Percentiles rank a stretch among this genome's conserved stretches.
These are phyloP conservation scores for Lamellibrachia columna DNA, from an alignment of 2,888 invertebrate species.

Conservation along the genomic window DNA sequence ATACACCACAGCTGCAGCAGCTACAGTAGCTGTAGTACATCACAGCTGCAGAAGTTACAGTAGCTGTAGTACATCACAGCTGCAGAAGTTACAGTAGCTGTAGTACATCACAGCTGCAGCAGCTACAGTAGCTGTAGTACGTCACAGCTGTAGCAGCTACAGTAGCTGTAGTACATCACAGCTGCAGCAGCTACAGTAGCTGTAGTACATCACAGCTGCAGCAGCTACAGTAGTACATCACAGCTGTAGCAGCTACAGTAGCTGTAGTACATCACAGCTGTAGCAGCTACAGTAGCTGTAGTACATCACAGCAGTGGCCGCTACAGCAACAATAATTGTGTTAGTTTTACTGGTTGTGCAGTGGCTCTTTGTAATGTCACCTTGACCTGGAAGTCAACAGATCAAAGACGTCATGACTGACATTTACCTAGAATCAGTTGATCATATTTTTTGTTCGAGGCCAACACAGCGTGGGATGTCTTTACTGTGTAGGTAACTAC, in stretches of 20 bases:
- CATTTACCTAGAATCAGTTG: constrained; percentile 24
- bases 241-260: constrained; percentile 13
- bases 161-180: constrained; percentile 23
- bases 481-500: background rate
- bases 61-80: constrained; percentile 19
- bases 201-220: constrained; percentile 17
- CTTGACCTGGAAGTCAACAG: constrained; percentile 16
- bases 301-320: background rate
- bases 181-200: background rate
- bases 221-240: constrained; percentile 19
- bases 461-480: constrained; percentile 22
- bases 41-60: background rate
- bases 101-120: constrained; percentile 18
- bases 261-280: constrained; percentile 22
- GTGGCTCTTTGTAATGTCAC: background rate
- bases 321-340: constrained; percentile 7
- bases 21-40: constrained; percentile 21
- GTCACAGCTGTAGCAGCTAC: constrained; percentile 14
- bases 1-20: constrained; percentile 10
- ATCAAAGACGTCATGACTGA: constrained; percentile 20
- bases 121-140: constrained; percentile 17
- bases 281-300: constrained; percentile 7
- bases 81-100: background rate
- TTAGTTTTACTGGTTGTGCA: constrained; percentile 21
- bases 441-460: constrained; percentile 21